phyloP scores from a whole-genome alignment of 2,113 vertebrate genomes.

The Perca flavescens region DNA sequence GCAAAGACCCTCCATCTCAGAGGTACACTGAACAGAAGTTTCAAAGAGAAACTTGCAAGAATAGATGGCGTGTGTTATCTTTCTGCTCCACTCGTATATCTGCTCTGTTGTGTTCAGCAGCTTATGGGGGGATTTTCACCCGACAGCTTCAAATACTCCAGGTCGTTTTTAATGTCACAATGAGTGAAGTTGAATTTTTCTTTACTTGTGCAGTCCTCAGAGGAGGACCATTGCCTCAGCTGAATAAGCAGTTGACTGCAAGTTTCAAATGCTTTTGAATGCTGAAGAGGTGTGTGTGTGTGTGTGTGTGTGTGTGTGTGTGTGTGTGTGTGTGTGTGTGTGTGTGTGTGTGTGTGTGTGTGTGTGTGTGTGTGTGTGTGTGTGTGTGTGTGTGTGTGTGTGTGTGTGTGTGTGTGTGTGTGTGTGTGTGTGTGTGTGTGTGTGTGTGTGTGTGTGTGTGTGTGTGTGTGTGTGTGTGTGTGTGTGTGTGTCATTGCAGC shows the following conservation, averaged over 20 bases:
- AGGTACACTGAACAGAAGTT: slow-evolving; percentile 66
- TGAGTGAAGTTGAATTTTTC: slow-evolving; percentile 68
- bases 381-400: background rate
- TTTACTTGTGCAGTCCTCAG: slow-evolving; percentile 52
- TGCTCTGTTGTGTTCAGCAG: slow-evolving; percentile 67
- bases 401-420: background rate
- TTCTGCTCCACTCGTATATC: slow-evolving; percentile 68
- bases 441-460: background rate
- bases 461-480: background rate
- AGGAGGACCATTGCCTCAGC: slow-evolving; percentile 59
- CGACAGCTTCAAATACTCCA: slow-evolving; percentile 66
- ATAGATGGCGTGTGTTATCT: slow-evolving; percentile 77
- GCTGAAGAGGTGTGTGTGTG: slow-evolving; percentile 3
- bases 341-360: background rate
- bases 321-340: background rate
- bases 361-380: background rate
- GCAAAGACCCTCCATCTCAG: slow-evolving; percentile 65
- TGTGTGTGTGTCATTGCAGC: background rate
- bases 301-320: background rate
- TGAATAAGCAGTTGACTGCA: slow-evolving; percentile 51
- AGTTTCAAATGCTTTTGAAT: slow-evolving; percentile 63
- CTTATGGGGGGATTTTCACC: slow-evolving; percentile 62
- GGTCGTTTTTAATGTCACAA: slow-evolving; percentile 68
- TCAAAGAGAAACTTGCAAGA: slow-evolving; percentile 74
- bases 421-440: background rate